Base-by-base conservation (phyloP, 1,140 invertebrate genomes). In the Hirudo medicinalis region DNA sequence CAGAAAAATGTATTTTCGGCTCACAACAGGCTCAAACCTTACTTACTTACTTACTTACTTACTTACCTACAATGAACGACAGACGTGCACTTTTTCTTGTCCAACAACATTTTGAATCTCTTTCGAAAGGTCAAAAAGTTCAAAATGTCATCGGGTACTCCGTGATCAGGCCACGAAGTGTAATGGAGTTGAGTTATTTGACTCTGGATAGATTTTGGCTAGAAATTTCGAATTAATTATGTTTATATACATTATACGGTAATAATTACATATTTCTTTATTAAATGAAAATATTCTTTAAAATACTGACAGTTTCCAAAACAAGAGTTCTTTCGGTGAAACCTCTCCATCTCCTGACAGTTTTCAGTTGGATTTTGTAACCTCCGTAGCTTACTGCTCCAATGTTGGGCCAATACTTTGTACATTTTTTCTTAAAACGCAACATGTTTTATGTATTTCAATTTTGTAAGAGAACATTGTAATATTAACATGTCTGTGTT, bases 1-100 rank as follows among this genome's bases (percentile, higher is more conserved):
- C 32, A 36, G 32, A 3, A 3, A 36, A 36, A 36, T 6, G n/a
- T n/a, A 36, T 3, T 36, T 36, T 36, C 32, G 32, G 6, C 2
- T 6, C 32, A 36, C 32, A 36, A 36, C 32, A 36, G 6, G 6
- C 6, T 36, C 32, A 2, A 36, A 3, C 32, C 32, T 36, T 36
- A n/a, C n/a, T n/a, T n/a, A n/a, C n/a, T n/a, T n/a, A n/a, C n/a
- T n/a, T n/a, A n/a, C n/a, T n/a, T n/a, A 5, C 55, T 15, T 6
- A 4, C 55, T 68, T 8, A 68, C 67, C 67, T 68, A 20, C 67
- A 68, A 68, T 68, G 67, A 22, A 68, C 67, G 11, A 68, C 25
- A 1, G 57, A 63, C 1, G 36, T 36, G 36, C 29, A 68, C 19
- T 19, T 27, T 40, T 36, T 43, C 15, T 15, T 22, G 29, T 32